A percentile compares a stretch with the other conserved stretches of the same genome.
These are phyloP conservation scores for Apeltes quadracus DNA, from an alignment of 2,113 vertebrate species.

Conservation along the genomic window DNA sequence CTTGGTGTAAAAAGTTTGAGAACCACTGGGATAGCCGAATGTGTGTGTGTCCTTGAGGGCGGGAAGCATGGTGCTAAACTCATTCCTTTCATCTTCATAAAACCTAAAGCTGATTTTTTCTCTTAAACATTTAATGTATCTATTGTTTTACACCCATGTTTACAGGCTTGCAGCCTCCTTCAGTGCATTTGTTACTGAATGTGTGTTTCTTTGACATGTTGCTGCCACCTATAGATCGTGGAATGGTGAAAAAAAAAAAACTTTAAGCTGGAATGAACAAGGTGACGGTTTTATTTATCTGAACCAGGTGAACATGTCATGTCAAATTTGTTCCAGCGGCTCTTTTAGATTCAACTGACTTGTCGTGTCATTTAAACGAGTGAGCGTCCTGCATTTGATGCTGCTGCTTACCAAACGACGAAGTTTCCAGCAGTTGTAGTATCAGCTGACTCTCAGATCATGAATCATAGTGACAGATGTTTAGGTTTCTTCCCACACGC, in stretches of 20 bases:
- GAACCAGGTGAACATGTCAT: neutral
- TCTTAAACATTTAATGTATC: neutral
- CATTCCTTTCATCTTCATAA: neutral
- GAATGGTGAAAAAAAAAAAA: neutral
- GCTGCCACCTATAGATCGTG: neutral
- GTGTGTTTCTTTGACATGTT: neutral
- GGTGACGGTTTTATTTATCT: neutral
- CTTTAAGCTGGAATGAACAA: neutral
- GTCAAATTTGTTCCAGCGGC: neutral
- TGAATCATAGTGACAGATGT: constrained; percentile 11
- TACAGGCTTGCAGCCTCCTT: neutral
- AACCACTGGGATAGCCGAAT: too few species aligned
- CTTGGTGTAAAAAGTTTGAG: too few species aligned
- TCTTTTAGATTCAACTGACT: neutral
- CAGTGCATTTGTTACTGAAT: neutral
- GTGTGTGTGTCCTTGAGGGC: neutral
- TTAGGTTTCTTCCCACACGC: neutral
- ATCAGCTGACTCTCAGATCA: constrained; percentile 8
- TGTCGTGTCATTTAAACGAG: neutral
- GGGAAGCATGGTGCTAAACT: neutral
- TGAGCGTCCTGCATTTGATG: constrained; percentile 25
- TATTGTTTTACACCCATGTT: constrained; percentile 6
- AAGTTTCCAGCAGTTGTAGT: constrained; percentile 34
- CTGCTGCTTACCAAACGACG: constrained; percentile 21
- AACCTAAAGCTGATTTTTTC: neutral